These are phyloP conservation scores for Urocolius indicus DNA, from an alignment of 2,113 vertebrate species.

Conservation along the genomic window DNA sequence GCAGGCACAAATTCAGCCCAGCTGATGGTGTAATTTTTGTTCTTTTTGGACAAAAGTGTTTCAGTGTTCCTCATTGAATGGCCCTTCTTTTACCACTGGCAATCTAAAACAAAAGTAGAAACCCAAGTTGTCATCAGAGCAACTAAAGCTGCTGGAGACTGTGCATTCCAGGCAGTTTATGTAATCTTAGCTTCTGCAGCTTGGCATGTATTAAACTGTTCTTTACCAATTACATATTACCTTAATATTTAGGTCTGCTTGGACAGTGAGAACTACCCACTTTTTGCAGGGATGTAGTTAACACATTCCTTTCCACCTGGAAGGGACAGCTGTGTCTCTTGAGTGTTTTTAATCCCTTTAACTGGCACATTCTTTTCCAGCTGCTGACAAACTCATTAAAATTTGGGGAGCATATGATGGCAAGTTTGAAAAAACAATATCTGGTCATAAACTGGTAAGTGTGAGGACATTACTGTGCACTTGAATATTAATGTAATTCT, in stretches of 20 bases:
- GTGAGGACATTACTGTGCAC: neutral
- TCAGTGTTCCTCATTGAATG: neutral
- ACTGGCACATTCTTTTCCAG: conserved; percentile 70
- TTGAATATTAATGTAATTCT: neutral
- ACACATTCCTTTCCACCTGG: neutral
- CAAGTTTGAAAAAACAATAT: conserved; percentile 98
- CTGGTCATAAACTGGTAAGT: conserved; percentile 97
- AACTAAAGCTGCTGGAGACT: conserved; percentile 15
- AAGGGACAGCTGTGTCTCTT: neutral
- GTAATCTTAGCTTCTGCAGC: conserved; percentile 55
- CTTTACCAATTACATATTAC: neutral
- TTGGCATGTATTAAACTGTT: neutral
- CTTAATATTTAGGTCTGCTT: neutral
- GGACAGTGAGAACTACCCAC: neutral
- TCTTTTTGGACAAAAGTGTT: neutral
- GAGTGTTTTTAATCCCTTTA: neutral
- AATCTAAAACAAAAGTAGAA: conserved; percentile 36
- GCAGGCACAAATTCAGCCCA: neutral
- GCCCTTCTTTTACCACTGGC: neutral
- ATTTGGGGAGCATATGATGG: conserved; percentile 99
- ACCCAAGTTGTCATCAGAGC: conserved; percentile 14
- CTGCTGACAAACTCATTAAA: conserved; percentile 98
- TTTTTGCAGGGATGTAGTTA: neutral
- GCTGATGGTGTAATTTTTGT: neutral
- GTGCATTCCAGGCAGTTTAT: conserved; percentile 64